Evolutionary conservation across 1,140 invertebrate species (phyloP), one percentile per base, ranked within the genome.

Genomic region (Ruditapes philippinarum): DNA sequence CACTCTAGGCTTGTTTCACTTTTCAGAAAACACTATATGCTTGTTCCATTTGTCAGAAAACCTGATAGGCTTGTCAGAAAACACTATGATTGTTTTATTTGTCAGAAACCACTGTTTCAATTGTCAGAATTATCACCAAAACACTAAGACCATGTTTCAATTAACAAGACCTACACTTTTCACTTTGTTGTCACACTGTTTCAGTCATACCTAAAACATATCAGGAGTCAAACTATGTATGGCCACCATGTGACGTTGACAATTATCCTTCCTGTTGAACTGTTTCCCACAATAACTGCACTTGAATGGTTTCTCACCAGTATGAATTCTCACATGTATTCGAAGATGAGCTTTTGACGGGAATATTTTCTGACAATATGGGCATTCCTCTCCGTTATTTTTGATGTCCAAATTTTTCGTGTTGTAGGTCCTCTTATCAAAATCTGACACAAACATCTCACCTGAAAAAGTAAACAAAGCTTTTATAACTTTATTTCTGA

Each of bases 361-460:
- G 60, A 93, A 92, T 4, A 78, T 54, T 65, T 90, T 91, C 19
- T 76, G 73, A 78, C 92, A 92, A 84, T 89, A 92, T 25, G 62
- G 81, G 68, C 91, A 90, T 17, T 73, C 89, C 33, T 54, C 57
- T 57, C 76, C 28, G 79, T 89, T 33, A 79, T 57, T 38, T 93
- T 89, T 62, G 73, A 1, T 76, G 28, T 40, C 42, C 22, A 3
- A 33, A 54, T 22, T 33, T 22, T 49, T 12, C 19, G 14, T n/a
- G 22, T 31, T 36, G 70, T 76, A 42, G n/a, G 45, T 62, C 25
- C 22, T 9, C 3, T 62, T 25, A n/a, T 28, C 7, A 5, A 1
- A 4, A 1, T 62, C n/a, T 62, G 57, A 28, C 28, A 1, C 57
- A 62, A 7, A 9, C 7, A 4, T 5, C 3, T 4, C n/a, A 19